phyloP scores from a whole-genome alignment of 2,113 vertebrate genomes.

The Oxyruncus cristatus region DNA sequence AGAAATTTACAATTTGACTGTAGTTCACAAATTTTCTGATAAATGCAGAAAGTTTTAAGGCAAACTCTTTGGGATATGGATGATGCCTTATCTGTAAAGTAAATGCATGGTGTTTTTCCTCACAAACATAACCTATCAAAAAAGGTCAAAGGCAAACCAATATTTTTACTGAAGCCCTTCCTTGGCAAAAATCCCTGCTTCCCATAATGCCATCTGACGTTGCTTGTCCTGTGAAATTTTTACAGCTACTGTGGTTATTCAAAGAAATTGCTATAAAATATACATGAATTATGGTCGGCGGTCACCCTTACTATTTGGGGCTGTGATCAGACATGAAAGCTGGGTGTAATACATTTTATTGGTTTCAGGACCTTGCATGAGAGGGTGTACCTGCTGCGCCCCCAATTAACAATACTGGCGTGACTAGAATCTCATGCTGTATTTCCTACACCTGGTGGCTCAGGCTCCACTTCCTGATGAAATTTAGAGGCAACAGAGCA shows the following conservation, averaged over 20 bases:
- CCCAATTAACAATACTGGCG: not conserved
- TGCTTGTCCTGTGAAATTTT: not conserved
- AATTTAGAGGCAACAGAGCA: not conserved
- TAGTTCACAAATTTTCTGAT: not conserved
- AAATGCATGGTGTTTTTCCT: not conserved
- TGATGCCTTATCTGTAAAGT: not conserved
- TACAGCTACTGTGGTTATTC: not conserved
- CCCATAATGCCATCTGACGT: not conserved
- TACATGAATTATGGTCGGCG: not conserved
- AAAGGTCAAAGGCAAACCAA: not conserved
- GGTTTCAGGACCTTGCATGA: not conserved
- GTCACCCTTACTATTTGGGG: not conserved
- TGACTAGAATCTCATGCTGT: not conserved
- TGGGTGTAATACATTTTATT: not conserved
- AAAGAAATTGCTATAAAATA: not conserved
- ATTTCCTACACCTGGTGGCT: not conserved
- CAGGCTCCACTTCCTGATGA: not conserved
- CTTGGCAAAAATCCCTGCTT: constrained; percentile 2
- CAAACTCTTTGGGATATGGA: not conserved
- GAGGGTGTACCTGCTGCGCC: not conserved
- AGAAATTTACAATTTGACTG: not conserved
- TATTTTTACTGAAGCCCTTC: not conserved
- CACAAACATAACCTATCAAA: not conserved
- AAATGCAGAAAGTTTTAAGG: not conserved
- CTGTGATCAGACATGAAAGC: not conserved